These are phyloP conservation scores for Elanus axillaris DNA, from an alignment of 2,113 vertebrate genomes.

Conservation along the genomic window DNA sequence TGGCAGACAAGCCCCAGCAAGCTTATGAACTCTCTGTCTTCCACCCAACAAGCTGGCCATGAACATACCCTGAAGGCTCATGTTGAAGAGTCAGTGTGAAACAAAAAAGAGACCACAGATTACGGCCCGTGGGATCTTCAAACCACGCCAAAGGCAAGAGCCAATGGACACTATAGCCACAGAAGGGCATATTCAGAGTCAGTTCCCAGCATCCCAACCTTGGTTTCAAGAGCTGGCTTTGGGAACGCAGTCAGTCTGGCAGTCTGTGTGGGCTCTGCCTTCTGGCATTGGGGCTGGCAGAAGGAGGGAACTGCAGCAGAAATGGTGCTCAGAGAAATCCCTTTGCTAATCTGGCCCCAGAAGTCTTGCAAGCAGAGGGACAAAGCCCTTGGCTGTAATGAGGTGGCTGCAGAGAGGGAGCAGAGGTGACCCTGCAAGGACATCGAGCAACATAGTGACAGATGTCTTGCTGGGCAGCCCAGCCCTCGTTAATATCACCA, in stretches of 20 bases:
- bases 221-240: neutral
- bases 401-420: neutral
- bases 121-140: neutral
- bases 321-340: neutral
- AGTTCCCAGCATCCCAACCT: neutral
- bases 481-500: neutral
- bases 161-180: neutral
- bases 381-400: neutral
- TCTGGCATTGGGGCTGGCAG: neutral
- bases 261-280: constrained; percentile 47
- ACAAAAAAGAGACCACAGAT: constrained; percentile 44
- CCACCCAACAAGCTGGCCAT: neutral
- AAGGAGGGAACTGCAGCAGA: neutral
- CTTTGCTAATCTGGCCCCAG: neutral
- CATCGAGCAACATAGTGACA: rapidly evolving
- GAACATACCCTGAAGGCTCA: neutral
- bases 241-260: neutral
- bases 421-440: neutral
- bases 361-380: rapidly evolving
- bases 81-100: neutral
- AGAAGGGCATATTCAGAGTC: neutral
- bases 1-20: neutral
- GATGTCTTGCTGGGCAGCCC: neutral
- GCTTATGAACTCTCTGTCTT: neutral
- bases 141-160: neutral